These are phyloP conservation scores for Turritopsis rubra DNA, from an alignment of 30 jellyfish, hydroid and myxozoan species.

Conservation along the genomic window DNA sequence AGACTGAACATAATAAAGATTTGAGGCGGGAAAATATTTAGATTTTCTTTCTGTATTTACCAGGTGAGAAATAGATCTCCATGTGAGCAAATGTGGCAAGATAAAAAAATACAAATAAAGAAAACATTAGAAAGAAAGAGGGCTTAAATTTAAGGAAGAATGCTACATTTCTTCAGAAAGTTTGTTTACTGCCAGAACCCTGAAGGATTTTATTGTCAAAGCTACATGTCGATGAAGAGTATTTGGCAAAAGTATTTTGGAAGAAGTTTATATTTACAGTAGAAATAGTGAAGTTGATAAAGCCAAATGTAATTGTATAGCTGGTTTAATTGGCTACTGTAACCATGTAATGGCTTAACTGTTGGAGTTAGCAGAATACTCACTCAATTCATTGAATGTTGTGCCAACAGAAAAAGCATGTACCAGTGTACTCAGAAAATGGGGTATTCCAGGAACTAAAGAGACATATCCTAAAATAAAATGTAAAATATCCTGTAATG, in stretches of 20 bases:
- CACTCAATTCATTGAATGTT: background rate
- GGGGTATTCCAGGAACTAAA: constrained; percentile 23
- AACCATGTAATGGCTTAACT: background rate
- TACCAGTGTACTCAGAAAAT: constrained; percentile 6
- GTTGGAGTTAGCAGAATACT: background rate
- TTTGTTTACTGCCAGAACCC: background rate
- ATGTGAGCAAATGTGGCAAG: no score
- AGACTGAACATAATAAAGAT: no score
- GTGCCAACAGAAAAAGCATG: constrained; percentile 4
- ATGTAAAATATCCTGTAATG: no score
- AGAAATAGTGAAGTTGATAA: constrained; percentile 16
- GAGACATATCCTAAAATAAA: no score
- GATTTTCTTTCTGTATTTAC: no score
- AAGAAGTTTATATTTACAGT: background rate
- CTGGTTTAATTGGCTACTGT: constrained; percentile 18
- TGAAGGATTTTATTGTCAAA: background rate
- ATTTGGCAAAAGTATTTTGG: background rate
- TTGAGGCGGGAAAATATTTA: no score
- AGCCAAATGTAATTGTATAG: background rate
- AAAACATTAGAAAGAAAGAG: no score
- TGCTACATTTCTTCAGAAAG: background rate
- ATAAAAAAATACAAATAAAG: no score
- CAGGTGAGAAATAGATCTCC: no score
- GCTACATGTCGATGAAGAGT: constrained; percentile 3
- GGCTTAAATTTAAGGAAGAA: background rate